These are phyloP conservation scores for Nesoenas mayeri DNA, from an alignment of 2,113 vertebrate species.

Conservation along the genomic window DNA sequence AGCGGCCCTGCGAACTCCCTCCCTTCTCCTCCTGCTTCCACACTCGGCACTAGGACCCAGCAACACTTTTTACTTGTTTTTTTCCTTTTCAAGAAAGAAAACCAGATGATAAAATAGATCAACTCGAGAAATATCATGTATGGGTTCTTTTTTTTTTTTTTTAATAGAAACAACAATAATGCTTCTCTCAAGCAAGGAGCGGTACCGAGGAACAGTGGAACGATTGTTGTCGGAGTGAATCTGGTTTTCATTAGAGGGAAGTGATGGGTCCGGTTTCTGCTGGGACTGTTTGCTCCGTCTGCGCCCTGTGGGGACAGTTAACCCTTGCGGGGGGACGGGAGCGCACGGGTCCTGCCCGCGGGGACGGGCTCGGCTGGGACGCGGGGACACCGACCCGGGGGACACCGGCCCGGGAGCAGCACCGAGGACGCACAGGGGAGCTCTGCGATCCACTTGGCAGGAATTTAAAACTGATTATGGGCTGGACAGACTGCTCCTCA, in stretches of 20 bases:
- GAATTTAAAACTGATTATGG: background rate
- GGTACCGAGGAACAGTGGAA: slow-evolving; percentile 76
- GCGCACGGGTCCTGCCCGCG: background rate
- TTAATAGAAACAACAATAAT: background rate
- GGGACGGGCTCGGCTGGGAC: no score
- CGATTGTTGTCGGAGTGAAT: slow-evolving; percentile 76
- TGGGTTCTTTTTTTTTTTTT: background rate
- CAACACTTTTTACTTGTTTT: background rate
- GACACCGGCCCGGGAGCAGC: no score
- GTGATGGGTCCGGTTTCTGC: slow-evolving; percentile 74
- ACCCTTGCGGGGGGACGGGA: background rate
- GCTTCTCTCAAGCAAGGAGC: slow-evolving; percentile 44
- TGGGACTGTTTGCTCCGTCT: slow-evolving; percentile 61
- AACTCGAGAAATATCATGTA: accelerated
- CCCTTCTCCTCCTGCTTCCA: background rate
- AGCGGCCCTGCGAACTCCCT: background rate
- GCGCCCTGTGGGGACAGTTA: slow-evolving; percentile 63
- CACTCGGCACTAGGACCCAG: background rate
- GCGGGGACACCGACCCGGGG: no score
- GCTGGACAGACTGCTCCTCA: background rate
- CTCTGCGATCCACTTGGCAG: background rate
- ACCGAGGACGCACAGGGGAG: background rate
- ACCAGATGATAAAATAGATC: background rate
- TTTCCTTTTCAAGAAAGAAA: background rate
- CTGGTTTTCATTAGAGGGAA: slow-evolving; percentile 84